A percentile compares a stretch with the other conserved stretches of the same genome.
Conservation (phyloP, 1,140 invertebrate genomes). For the Zaprionus davidi region DNA sequence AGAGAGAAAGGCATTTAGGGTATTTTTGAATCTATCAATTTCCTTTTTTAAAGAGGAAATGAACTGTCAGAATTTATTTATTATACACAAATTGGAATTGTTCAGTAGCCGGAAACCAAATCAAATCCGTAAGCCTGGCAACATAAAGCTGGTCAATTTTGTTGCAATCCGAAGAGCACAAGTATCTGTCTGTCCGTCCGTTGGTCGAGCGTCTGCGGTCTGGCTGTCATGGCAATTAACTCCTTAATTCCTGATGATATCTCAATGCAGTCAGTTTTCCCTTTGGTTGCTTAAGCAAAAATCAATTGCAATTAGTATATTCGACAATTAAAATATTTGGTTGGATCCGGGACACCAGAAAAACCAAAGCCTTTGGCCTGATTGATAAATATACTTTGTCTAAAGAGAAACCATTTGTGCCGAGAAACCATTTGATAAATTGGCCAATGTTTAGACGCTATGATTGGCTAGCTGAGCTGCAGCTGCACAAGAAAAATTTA, state of each 20-base stretch:
- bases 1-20: background rate
- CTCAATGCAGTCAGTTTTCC: slow-evolving; percentile 3
- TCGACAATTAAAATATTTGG: slow-evolving; percentile 46
- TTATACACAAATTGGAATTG: background rate
- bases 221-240: slow-evolving; percentile 45
- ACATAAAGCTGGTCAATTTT: slow-evolving; percentile 17
- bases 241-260: slow-evolving; percentile 20
- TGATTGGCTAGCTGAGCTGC: background rate
- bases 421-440: slow-evolving; percentile 54
- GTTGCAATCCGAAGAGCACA: slow-evolving; percentile 32
- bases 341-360: slow-evolving; percentile 12
- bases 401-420: too few relatives aligned
- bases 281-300: slow-evolving; percentile 21
- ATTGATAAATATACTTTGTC: slow-evolving; percentile 21
- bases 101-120: background rate
- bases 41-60: background rate
- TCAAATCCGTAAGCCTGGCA: slow-evolving; percentile 33
- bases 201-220: slow-evolving; percentile 13
- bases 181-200: background rate
- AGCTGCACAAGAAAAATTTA: background rate
- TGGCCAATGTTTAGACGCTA: slow-evolving; percentile 5
- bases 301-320: slow-evolving; percentile 53
- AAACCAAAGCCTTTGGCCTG: slow-evolving; percentile 26
- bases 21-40: background rate
- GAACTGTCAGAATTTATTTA: background rate